Base-by-base conservation (phyloP, 1,140 invertebrate species). In the Mizuhopecten yessoensis region DNA sequence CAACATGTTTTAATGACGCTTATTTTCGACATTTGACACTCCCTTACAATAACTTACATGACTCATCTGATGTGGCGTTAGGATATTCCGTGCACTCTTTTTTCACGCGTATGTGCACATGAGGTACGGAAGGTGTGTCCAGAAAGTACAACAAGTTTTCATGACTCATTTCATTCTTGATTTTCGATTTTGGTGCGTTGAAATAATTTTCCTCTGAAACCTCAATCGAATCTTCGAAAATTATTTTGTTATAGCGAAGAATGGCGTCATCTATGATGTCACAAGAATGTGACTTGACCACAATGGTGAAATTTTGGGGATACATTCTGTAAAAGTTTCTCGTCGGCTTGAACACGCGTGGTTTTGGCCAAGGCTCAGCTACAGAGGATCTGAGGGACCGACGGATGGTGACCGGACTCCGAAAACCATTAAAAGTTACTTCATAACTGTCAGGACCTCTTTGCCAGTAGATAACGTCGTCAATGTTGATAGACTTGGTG, bases 181-280 rank as follows among this genome's bases (percentile, higher is more conserved):
- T 91, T 90, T 91, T 95, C 93, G 94, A 93, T 34, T 88, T 96
- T 94, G 92, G 94, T 75, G 94, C 94, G 92, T 91, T 93, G 94
- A 93, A 96, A 93, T 92, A 91, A 87, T 95, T 95, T 91, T 95
- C 95, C 88, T 96, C 94, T 94, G 94, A 94, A 88, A 95, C 95
- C 57, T 94, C 91, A 17, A 96, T 93, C 10, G 95, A 89, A 87
- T 95, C 94, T 86, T 95, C 89, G 0, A 97, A 94, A 11, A 97
- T 97, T 9, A 96, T 93, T 42, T 93, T 92, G 57, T 95, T 96
- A 92, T 97, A 97, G 86, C 97, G 95, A 75, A 96, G 94, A 20
- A 97, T 93, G 0, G 97, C 97, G 57, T 97, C 95, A 34, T 97
- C 96, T 29, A 98, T 94, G 86, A 97, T 96, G 92, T 97, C 97